Base-by-base conservation (phyloP, 2,797 vertebrate species). In the Aeoliscus strigatus region DNA sequence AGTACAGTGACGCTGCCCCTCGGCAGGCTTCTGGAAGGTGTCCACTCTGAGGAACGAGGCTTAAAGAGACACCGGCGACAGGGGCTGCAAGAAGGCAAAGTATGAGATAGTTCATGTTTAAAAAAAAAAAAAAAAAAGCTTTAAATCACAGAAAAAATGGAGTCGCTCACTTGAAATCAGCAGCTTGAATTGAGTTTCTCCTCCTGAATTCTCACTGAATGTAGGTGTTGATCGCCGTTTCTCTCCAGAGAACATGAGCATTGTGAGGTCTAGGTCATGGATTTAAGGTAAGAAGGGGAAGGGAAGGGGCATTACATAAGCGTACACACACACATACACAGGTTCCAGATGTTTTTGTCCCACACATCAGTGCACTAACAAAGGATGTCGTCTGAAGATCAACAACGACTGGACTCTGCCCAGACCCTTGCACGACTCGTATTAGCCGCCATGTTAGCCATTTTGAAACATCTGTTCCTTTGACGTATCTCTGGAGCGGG, bases 311-410 rank as follows among this genome's bases (percentile, higher is more conserved):
- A 70, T 78, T 70, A 75, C 75, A 66, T 79, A 70, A 71, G 46
- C 60, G 32, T 39, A 34, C 34, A 25, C 8, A 50, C 60, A 35
- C 40, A 34, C 34, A 25, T 8, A 50, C 60, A 66, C 50, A 73
- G 51, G 52, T 67, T 76, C 73, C 67, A 83, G 79, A 83, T 83
- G 80, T 79, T 74, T 52, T 38, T 38, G 51, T 70, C 67, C 62
- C 49, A 35, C 57, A 56, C 56, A 54, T 70, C 60, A 57, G 11
- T 59, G 44, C 65, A 58, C 41, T 66, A 61, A 72, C 66, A 64
- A 53, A 63, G 43, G 47, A 37, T 28, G 51, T 71, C 61, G 45
- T 71, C 50, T 50, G 45, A 75, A 79, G 52, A 71, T 51, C 66
- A 59, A 76, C 70, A 66, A 32, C 60, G 46, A 53, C 55, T 80